Percentiles rank a stretch among this genome's conserved stretches.
These are phyloP conservation scores for Moxostoma hubbsi DNA, from an alignment of 2,797 vertebrate genomes.

Conservation along the genomic window DNA sequence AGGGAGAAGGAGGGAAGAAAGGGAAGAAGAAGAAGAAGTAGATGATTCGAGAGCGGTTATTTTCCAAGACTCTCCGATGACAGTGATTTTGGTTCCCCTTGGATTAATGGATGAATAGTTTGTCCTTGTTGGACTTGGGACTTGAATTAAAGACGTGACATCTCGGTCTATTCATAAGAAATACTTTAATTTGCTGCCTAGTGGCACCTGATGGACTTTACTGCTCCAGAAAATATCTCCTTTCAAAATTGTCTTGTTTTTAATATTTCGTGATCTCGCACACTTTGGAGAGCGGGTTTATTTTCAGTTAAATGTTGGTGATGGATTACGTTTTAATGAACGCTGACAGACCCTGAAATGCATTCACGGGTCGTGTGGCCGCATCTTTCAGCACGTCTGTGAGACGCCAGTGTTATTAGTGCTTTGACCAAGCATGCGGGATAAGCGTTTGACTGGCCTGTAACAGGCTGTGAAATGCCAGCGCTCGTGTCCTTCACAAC, in stretches of 20 bases:
- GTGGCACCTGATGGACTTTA: not conserved
- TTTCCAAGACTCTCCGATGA: not conserved
- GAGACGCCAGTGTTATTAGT: constrained; percentile 29
- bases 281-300: not conserved
- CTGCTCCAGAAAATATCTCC: too few relatives aligned
- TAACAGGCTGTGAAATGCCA: constrained; percentile 45
- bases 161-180: not conserved
- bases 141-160: not conserved
- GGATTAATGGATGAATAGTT: not conserved
- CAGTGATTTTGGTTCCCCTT: not conserved
- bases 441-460: constrained; percentile 22
- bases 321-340: constrained; percentile 3
- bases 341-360: constrained; percentile 25
- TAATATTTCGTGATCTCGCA: not conserved
- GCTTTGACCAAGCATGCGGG: not conserved
- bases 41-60: not conserved
- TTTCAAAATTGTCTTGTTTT: not conserved
- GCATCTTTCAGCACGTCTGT: constrained; percentile 39
- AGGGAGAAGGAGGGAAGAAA: constrained; percentile 93
- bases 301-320: not conserved
- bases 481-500: constrained; percentile 54
- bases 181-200: not conserved
- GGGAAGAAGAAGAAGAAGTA: constrained; percentile 97
- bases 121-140: not conserved
- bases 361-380: constrained; percentile 1